Evolutionary conservation across 2,797 vertebrate genomes (phyloP).

Genomic region (Morelia viridis): DNA sequence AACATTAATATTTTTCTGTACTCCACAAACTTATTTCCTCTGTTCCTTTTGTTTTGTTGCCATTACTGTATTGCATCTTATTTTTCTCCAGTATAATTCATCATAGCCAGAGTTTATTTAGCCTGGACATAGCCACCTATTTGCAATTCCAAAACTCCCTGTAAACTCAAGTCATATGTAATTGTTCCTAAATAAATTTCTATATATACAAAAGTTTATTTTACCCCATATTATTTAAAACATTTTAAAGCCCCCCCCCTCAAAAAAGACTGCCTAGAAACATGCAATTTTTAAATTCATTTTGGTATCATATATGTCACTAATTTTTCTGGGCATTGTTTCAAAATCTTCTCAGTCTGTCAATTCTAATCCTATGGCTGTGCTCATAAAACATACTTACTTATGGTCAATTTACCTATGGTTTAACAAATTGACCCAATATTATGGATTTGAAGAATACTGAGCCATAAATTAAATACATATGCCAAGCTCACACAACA

Average conservation of each 20-base stretch:
- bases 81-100: background rate
- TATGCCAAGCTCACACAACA: no score
- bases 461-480: no score
- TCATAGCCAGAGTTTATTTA: background rate
- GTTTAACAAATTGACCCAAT: no score
- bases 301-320: background rate
- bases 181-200: background rate
- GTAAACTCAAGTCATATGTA: background rate
- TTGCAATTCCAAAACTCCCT: background rate
- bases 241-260: background rate
- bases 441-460: no score
- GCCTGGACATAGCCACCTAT: background rate
- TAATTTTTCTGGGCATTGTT: background rate
- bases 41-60: background rate
- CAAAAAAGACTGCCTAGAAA: background rate
- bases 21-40: background rate
- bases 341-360: background rate
- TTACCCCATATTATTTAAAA: background rate
- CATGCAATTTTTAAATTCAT: background rate
- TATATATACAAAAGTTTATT: background rate
- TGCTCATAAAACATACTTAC: no score
- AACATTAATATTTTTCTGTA: background rate
- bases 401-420: no score
- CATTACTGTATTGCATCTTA: background rate
- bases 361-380: background rate